A percentile compares a stretch with the other conserved stretches of the same genome.
Conservation (phyloP, 2,797 vertebrate genomes). For the Acestrorhynchus altus region DNA sequence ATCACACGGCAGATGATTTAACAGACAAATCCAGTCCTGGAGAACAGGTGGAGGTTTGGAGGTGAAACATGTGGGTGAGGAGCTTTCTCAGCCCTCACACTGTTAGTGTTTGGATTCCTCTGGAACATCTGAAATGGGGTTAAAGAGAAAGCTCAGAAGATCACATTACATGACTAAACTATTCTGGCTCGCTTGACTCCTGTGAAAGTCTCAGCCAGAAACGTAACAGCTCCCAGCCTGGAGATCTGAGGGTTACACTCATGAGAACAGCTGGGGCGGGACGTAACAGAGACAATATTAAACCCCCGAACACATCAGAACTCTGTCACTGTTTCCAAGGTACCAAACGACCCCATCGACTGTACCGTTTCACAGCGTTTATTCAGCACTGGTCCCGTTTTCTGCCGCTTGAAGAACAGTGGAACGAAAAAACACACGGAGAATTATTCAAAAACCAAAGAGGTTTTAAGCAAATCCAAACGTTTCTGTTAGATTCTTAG, state of each 20-base stretch:
- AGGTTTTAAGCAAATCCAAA: too few species aligned
- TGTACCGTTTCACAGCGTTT: too few species aligned
- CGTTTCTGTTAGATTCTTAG: too few species aligned
- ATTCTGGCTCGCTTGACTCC: conserved; percentile 37
- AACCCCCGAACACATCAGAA: background rate
- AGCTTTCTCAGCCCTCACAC: conserved; percentile 24
- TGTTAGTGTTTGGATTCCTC: conserved; percentile 38
- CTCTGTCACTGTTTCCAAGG: background rate
- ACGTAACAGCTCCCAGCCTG: conserved; percentile 25
- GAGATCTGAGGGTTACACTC: conserved; percentile 4
- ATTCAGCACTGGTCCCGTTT: too few species aligned
- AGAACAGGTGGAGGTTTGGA: background rate
- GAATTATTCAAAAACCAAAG: too few species aligned
- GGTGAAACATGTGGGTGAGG: conserved; percentile 26
- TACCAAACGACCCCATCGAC: background rate
- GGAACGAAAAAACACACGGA: too few species aligned
- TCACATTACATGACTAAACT: conserved; percentile 48
- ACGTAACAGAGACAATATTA: background rate
- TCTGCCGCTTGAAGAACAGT: too few species aligned
- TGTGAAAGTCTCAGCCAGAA: conserved; percentile 40
- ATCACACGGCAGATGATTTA: background rate
- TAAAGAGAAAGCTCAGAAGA: conserved; percentile 39
- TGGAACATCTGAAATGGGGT: conserved; percentile 48
- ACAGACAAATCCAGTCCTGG: too few species aligned
- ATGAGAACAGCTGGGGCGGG: background rate